Percentiles rank a stretch among this genome's conserved stretches.
phyloP scores from a whole-genome alignment of 2,888 invertebrate genomes.

The Stictocephala bisonia region DNA sequence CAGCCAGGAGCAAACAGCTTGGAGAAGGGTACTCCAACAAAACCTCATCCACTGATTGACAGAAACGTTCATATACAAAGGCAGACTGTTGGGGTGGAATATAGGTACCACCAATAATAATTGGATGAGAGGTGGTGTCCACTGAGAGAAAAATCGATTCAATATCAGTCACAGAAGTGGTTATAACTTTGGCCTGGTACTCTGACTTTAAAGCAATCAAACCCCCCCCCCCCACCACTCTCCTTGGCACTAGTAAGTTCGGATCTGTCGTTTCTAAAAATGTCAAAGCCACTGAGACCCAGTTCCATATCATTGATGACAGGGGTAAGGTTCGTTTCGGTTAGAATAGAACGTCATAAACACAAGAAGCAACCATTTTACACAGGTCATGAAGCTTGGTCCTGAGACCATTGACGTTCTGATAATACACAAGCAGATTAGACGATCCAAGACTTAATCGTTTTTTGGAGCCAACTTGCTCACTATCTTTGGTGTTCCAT shows the following conservation, averaged over 20 bases:
- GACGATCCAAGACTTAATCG: too few relatives aligned
- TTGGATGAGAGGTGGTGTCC: not conserved
- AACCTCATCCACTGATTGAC: slow-evolving; percentile 1
- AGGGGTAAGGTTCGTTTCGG: slow-evolving; percentile 16
- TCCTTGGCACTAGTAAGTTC: not conserved
- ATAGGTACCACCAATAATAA: slow-evolving; percentile 16
- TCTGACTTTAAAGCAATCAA: not conserved
- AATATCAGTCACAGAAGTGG: not conserved
- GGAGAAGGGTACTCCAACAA: not conserved
- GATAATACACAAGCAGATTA: slow-evolving; percentile 6
- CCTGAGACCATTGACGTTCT: slow-evolving; percentile 19
- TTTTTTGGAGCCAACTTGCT: not conserved
- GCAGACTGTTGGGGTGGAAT: slow-evolving; percentile 21
- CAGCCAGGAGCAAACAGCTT: not conserved
- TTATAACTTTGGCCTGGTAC: not conserved
- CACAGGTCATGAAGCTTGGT: not conserved
- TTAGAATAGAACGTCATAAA: not conserved
- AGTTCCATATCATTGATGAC: not conserved
- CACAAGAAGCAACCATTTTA: not conserved
- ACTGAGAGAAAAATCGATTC: not conserved
- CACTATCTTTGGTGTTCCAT: not conserved
- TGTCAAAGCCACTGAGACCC: slow-evolving; percentile 13
- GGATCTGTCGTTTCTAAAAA: slow-evolving; percentile 8
- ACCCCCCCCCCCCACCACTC: slow-evolving; percentile 1
- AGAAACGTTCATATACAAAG: slow-evolving; percentile 1